These are phyloP conservation scores for Bradypodion ventrale DNA, from an alignment of 2,797 vertebrate species.

Conservation along the genomic window DNA sequence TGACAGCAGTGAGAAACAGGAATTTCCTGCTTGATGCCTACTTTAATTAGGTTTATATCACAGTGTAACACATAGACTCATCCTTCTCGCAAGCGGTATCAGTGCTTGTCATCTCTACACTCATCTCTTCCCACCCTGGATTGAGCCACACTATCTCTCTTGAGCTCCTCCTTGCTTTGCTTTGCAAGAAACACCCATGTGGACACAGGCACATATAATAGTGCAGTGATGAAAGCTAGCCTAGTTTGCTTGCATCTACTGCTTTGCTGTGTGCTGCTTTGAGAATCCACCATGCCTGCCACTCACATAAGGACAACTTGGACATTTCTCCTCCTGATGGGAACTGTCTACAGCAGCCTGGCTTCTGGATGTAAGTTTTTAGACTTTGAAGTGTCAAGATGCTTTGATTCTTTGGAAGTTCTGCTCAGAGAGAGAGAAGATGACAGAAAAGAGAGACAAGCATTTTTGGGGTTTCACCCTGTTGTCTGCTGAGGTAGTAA, in stretches of 20 bases:
- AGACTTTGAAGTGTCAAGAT: background rate
- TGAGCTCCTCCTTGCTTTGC: slow-evolving; percentile 16
- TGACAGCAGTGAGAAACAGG: slow-evolving; percentile 5
- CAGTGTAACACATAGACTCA: background rate
- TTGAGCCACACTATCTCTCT: background rate
- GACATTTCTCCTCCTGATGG: background rate
- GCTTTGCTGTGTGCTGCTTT: background rate
- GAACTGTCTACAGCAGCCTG: background rate
- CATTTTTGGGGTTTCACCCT: background rate
- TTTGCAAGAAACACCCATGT: background rate
- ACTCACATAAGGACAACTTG: background rate
- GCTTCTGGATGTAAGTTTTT: slow-evolving; percentile 26
- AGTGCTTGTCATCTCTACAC: background rate
- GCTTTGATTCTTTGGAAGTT: background rate
- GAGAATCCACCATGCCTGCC: background rate
- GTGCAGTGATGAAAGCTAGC: background rate
- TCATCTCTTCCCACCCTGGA: background rate
- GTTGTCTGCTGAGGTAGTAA: too few species aligned
- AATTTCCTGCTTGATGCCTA: slow-evolving; percentile 30
- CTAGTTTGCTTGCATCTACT: background rate
- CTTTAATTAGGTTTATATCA: background rate
- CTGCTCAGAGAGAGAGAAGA: too few species aligned
- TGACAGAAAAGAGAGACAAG: too few species aligned
- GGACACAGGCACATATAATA: background rate
- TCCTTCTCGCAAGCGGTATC: background rate